Base-by-base conservation (phyloP, 2,113 vertebrate genomes). In the Xiphophorus maculatus region DNA sequence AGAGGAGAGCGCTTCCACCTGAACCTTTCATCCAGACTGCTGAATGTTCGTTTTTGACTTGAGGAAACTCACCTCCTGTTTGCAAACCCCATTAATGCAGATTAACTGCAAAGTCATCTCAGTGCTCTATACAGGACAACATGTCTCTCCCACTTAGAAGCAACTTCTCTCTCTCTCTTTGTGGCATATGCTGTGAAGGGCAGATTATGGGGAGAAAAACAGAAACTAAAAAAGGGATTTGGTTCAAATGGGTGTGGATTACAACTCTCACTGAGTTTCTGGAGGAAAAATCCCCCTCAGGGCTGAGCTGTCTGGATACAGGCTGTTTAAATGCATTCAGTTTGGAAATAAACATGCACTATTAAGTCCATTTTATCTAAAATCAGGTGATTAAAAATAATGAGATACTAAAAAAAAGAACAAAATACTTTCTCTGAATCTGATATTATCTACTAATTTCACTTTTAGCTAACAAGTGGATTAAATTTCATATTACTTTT, bases 221-320 rank as follows among this genome's bases (percentile, higher is more conserved):
- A 58, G 51, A 58, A 58, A 54, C 15, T 8, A 19, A 58, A 58
- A 58, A 25, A 58, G n/a, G 51, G 51, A 58, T 58, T 58, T 58
- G 48, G 48, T 54, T 54, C 48, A 58, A 58, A 58, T 58, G 51
- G 51, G 51, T 58, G 51, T 58, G 51, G 51, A 58, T 58, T 58
- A 58, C 51, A 58, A 58, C 25, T n/a, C 51, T 7, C 17, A 42
- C 40, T 8, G 22, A 54, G 48, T 54, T 54, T 54, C 48, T 22
- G 22, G 48, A 54, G 48, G 22, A 54, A 54, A 19, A 54, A 9
- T 22, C 22, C 48, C 15, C 48, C 19, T 54, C 48, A 54, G 48
- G 48, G 6, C 19, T 54, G 48, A 54, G 5, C 22, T 7, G 48
- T 54, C 48, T 22, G 17, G 2, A 22, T 1, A 2, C 48, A 54